Evolutionary conservation across 2,113 vertebrate species (phyloP), one percentile per base, ranked within the genome.

Genomic region (Gymnorhina tibicen): DNA sequence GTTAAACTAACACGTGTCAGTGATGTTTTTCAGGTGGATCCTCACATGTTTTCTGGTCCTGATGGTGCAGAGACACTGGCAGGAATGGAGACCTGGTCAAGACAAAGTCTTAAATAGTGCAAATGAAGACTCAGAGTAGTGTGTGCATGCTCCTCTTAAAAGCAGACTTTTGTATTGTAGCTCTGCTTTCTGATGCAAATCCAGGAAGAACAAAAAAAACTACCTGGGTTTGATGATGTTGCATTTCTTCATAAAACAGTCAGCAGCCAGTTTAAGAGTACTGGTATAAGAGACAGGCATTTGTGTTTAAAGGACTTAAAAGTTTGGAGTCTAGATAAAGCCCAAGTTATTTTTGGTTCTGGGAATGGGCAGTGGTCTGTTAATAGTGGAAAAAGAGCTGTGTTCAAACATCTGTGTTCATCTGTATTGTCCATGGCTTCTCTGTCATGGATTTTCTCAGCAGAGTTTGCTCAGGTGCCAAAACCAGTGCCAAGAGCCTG

Each of bases 1-100:
- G 42, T 23, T 76, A 32, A 37, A 6, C 11, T 76, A 41, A 21
- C 0, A 2, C 6, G 0, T 30, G 7, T 68, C 26, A 37, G 10
- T 66, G n/a, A 15, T 5, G 7, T 19, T 82, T 80, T 76, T 27
- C 46, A 80, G 28, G 58, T 66, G 70, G n/a, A 68, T 74, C 28
- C 18, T 85, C 32, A 22, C 2, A 9, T 7, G 5, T 46, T 73
- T 66, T 63, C 39, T 83, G 20, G 8, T 85, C 13, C 22, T 70
- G 21, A 22, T 55, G 39, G 32, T 53, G 17, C 73, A 68, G 72
- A 77, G n/a, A 24, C 9, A 4, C 13, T 70, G 44, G 18, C 47
- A 63, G 50, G 78, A 84, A 35, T 53, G 53, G 75, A 62, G 16
- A 69, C 16, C 37, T 63, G 41, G n/a, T 62, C 53, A 69, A 90